Percentiles rank a stretch among this genome's conserved stretches.
Evolutionary conservation across 35 echinoderm and acorn worm genomes (phyloP).

Genomic region (Apostichopus parvimensis): DNA sequence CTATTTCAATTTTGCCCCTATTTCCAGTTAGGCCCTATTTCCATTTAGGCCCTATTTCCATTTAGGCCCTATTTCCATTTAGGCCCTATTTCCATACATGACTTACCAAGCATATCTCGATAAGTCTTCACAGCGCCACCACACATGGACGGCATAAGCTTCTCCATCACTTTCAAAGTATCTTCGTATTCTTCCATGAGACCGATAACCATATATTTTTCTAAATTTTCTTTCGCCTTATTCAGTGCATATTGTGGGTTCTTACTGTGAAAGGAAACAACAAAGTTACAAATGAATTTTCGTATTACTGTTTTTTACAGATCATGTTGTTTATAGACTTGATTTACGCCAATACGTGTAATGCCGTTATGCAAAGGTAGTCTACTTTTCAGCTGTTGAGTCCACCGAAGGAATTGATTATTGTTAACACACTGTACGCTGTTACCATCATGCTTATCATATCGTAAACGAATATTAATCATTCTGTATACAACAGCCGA

Average conservation of each 20-base stretch:
- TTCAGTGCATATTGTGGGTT: constrained; percentile 18
- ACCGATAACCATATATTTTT: constrained; percentile 51
- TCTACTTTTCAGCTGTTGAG: no score
- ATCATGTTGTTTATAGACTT: neutral
- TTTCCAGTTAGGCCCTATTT: no score
- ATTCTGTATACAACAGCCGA: no score
- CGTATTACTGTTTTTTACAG: neutral
- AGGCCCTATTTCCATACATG: neutral
- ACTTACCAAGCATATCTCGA: constrained; percentile 42
- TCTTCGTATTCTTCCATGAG: constrained; percentile 56
- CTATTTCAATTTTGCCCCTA: no score
- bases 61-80: no score
- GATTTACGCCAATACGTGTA: neutral
- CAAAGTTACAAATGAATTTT: neutral
- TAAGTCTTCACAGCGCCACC: constrained; percentile 38
- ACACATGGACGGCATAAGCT: constrained; percentile 45
- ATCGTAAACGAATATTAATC: no score
- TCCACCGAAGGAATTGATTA: no score
- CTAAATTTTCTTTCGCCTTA: constrained; percentile 43
- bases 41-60: no score
- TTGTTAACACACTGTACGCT: no score
- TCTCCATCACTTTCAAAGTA: constrained; percentile 50
- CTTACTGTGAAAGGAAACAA: constrained; percentile 1
- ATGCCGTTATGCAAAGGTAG: no score
- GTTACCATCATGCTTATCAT: no score